Conservation (phyloP, 2,113 vertebrate species). For the Heloderma charlesbogerti region DNA sequence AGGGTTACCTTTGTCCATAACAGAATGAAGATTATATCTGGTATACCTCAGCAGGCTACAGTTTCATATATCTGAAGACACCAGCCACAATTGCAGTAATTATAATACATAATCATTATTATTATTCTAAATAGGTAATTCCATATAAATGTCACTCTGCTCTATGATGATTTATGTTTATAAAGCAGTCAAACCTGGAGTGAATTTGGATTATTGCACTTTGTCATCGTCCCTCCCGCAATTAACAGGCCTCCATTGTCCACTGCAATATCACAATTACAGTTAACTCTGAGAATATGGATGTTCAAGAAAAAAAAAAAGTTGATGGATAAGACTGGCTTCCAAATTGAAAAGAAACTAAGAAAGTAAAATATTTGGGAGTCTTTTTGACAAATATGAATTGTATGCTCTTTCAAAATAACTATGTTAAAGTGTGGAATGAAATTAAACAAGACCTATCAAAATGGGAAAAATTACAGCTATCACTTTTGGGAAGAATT, state of each 20-base stretch:
- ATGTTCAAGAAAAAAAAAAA: too few relatives aligned
- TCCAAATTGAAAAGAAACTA: too few relatives aligned
- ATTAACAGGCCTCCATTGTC: slow-evolving; percentile 14
- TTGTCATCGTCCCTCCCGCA: background rate
- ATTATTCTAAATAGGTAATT: background rate
- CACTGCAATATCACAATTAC: slow-evolving; percentile 4
- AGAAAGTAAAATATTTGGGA: too few relatives aligned
- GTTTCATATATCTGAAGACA: background rate
- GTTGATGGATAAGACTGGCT: too few relatives aligned
- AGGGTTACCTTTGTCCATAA: background rate
- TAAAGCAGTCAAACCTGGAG: background rate
- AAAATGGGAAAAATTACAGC: too few relatives aligned
- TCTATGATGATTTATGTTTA: slow-evolving; percentile 1
- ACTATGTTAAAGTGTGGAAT: too few relatives aligned
- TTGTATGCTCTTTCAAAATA: too few relatives aligned
- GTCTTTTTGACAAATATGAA: too few relatives aligned
- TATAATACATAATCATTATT: background rate
- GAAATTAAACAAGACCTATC: too few relatives aligned
- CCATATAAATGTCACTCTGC: background rate
- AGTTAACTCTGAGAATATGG: too few relatives aligned
- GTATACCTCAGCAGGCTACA: background rate
- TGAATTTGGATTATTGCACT: background rate
- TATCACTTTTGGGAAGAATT: too few relatives aligned
- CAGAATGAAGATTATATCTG: background rate
- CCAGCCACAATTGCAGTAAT: background rate